phyloP scores from a whole-genome alignment of 2,113 vertebrate species.

The Nycticorax nycticorax region DNA sequence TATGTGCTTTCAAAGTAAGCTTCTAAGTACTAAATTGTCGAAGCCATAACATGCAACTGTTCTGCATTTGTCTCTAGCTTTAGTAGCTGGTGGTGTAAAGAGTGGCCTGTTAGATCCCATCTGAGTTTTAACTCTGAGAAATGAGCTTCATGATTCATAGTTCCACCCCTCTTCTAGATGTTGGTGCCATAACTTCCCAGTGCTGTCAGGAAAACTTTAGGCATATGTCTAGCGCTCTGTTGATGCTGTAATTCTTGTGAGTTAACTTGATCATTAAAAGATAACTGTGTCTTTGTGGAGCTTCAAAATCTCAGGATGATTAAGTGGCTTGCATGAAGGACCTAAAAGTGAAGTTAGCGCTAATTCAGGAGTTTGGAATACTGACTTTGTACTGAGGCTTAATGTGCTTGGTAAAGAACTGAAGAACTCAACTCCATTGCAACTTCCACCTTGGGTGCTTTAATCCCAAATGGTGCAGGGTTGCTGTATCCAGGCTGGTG shows the following conservation, averaged over 20 bases:
- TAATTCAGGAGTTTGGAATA: background rate
- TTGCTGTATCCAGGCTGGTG: background rate
- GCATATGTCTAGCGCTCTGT: background rate
- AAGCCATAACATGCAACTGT: background rate
- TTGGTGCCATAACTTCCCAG: background rate
- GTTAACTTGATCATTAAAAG: conserved; percentile 32
- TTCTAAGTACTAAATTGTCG: background rate
- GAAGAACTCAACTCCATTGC: background rate
- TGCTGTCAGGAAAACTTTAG: background rate
- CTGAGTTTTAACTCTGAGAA: background rate
- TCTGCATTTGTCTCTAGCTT: background rate
- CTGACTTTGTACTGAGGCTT: background rate
- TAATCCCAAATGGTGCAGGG: accelerated
- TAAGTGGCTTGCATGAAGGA: background rate
- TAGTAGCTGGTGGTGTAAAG: background rate
- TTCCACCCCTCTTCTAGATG: background rate
- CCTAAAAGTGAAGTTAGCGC: background rate
- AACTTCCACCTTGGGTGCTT: accelerated
- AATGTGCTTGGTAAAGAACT: background rate
- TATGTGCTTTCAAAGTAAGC: background rate
- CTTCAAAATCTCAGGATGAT: background rate
- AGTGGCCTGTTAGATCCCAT: background rate
- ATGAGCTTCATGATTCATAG: background rate
- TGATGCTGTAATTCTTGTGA: conserved; percentile 6
- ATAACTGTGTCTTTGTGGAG: background rate